Evolutionary conservation across 92 coral and sea anemone genomes (phyloP).

Genomic region (Siderastrea radians): DNA sequence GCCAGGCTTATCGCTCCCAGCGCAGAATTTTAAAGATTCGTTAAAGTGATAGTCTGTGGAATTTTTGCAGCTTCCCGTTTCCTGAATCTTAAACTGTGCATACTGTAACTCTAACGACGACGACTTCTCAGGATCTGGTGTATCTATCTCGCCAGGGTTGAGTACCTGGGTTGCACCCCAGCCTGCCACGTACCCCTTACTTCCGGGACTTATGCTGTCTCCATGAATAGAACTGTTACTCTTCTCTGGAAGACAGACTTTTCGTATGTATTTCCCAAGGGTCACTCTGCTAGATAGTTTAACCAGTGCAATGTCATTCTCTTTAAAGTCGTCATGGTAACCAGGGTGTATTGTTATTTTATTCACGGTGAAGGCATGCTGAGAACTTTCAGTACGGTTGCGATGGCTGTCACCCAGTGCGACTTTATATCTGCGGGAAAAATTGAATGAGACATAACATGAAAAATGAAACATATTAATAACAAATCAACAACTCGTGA

Average conservation of each 20-base stretch:
- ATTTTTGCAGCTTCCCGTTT: constrained; percentile 28
- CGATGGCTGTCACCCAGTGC: constrained; percentile 70
- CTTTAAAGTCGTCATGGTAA: constrained; percentile 53
- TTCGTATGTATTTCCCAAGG: constrained; percentile 60
- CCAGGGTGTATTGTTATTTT: constrained; percentile 61
- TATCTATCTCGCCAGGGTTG: constrained; percentile 27
- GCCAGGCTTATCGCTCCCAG: constrained; percentile 69
- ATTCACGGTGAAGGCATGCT: constrained; percentile 35
- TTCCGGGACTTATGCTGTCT: constrained; percentile 32
- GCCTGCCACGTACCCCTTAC: constrained; percentile 71
- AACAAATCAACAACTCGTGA: no score
- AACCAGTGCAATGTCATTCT: constrained; percentile 80
- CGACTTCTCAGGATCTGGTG: neutral
- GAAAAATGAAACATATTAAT: no score
- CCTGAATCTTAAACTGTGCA: constrained; percentile 36
- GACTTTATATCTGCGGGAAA: constrained; percentile 41
- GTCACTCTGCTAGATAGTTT: constrained; percentile 52
- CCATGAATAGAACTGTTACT: neutral
- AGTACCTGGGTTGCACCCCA: constrained; percentile 79
- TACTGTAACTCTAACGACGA: neutral
- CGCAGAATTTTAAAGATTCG: constrained; percentile 57
- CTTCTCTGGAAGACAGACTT: constrained; percentile 72
- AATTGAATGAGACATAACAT: no score
- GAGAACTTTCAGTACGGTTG: constrained; percentile 32
- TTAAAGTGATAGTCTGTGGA: constrained; percentile 38